These are phyloP conservation scores for Pentamera pediparva DNA, from an alignment of 53 echinoderm and acorn worm species.

Conservation along the genomic window DNA sequence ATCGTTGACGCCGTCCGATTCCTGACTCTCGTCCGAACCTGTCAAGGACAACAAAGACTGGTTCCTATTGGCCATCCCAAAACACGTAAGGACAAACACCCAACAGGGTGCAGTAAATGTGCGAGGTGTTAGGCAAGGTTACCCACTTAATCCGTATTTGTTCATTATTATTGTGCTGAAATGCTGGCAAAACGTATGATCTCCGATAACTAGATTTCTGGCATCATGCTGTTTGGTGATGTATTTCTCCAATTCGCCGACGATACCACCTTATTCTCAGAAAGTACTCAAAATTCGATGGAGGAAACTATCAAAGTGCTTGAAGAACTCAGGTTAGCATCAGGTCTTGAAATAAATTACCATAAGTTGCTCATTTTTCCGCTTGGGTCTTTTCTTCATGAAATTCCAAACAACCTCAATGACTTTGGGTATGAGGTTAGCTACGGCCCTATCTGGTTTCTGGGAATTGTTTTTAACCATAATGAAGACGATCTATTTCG, in stretches of 20 bases:
- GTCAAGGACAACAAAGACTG: too few relatives aligned
- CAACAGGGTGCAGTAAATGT: too few relatives aligned
- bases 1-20: too few relatives aligned
- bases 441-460: too few relatives aligned
- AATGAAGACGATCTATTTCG: neutral
- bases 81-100: too few relatives aligned
- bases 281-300: neutral
- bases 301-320: neutral
- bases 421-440: neutral
- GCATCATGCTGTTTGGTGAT: neutral
- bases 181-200: neutral
- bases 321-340: neutral
- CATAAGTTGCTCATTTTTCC: neutral
- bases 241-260: neutral
- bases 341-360: neutral
- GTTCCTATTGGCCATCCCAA: too few relatives aligned
- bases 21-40: too few relatives aligned
- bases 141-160: neutral
- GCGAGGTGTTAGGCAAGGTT: neutral
- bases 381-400: neutral
- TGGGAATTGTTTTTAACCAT: neutral
- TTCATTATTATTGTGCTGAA: constrained; percentile 1
- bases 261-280: neutral
- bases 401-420: neutral
- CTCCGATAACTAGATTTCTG: neutral